Percentiles rank a stretch among this genome's conserved stretches.
Conservation (phyloP, 2,113 vertebrate genomes). For the Charina bottae region DNA sequence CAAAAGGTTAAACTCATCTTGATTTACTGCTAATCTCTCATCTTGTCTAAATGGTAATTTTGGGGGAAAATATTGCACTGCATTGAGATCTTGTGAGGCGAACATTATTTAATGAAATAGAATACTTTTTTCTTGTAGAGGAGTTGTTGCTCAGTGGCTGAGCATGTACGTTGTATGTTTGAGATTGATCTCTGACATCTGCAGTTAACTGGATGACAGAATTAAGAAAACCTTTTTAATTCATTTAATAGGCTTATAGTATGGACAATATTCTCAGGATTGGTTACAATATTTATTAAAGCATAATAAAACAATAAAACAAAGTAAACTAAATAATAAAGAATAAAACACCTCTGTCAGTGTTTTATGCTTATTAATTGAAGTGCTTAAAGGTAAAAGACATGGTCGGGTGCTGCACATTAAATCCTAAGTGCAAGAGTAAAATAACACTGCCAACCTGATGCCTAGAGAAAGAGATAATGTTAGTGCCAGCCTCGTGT, state of each 20-base stretch:
- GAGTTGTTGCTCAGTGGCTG: not conserved
- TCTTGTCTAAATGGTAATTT: conserved; percentile 23
- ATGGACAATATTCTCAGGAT: not conserved
- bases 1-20: not conserved
- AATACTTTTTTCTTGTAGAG: not conserved
- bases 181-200: not conserved
- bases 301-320: not conserved
- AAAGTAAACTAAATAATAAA: not conserved
- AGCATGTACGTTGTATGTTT: not conserved
- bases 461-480: not conserved
- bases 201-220: not conserved
- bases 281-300: not conserved
- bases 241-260: not conserved
- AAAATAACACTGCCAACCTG: not conserved
- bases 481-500: not conserved
- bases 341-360: not conserved
- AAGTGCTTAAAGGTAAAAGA: not conserved
- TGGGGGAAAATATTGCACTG: conserved; percentile 1
- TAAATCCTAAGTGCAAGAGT: not conserved
- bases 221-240: not conserved
- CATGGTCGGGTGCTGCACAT: not conserved
- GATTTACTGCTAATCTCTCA: conserved; percentile 16
- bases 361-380: not conserved
- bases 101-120: conserved; percentile 13
- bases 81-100: not conserved